phyloP scores from a whole-genome alignment of 2,888 invertebrate species.

The Lepidocyrtoides sp. region DNA sequence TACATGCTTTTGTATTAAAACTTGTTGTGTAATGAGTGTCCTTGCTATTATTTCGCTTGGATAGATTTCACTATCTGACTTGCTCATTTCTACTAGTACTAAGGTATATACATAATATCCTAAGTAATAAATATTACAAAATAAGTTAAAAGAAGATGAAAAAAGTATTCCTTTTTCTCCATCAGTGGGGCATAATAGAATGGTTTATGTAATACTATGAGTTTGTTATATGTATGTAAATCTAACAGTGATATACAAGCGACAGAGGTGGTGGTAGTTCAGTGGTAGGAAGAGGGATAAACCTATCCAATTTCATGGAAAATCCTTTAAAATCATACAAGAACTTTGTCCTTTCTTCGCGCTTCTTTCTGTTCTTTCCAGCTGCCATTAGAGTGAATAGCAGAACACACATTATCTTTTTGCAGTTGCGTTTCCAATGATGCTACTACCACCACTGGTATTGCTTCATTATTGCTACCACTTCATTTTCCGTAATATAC shows the following conservation, averaged over 20 bases:
- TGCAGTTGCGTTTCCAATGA: background rate
- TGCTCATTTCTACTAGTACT: background rate
- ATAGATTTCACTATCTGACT: background rate
- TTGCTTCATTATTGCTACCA: conserved; percentile 17
- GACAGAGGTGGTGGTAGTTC: too few relatives aligned
- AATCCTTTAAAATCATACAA: conserved; percentile 69
- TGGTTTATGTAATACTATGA: conserved; percentile 16
- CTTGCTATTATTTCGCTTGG: background rate
- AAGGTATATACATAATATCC: too few relatives aligned
- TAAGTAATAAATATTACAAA: background rate
- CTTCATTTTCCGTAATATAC: conserved; percentile 50
- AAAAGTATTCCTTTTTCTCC: background rate
- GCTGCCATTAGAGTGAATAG: too few relatives aligned
- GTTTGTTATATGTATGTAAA: conserved; percentile 28
- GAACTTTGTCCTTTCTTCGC: conserved; percentile 22
- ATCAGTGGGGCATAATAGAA: background rate
- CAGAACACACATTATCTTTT: too few relatives aligned
- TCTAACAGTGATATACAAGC: conserved; percentile 55
- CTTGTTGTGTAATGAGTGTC: conserved; percentile 52
- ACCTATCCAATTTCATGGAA: conserved; percentile 76
- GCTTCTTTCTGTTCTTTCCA: background rate
- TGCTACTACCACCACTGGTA: background rate
- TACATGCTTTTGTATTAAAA: conserved; percentile 20
- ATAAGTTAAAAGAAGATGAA: background rate
- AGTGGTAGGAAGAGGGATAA: conserved; percentile 68